Evolutionary conservation across 2,888 invertebrate genomes (phyloP).

Genomic region (Heteropelma amictum): DNA sequence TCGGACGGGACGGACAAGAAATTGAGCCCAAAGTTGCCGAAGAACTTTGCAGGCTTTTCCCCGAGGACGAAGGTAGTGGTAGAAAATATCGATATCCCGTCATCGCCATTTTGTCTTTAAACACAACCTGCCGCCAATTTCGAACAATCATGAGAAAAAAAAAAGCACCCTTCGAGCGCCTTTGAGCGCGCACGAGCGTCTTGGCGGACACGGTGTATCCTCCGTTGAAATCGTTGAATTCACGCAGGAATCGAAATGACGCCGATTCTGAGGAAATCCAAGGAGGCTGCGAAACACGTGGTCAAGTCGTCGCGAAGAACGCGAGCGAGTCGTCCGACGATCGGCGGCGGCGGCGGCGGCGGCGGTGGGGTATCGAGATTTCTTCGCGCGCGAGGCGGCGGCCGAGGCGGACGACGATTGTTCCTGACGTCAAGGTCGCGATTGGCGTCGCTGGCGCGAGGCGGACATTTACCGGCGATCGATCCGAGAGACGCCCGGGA

Average conservation of each 20-base stretch:
- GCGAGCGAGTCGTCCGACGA: slow-evolving; percentile 75
- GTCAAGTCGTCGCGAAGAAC: slow-evolving; percentile 79
- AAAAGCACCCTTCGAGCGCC: neutral
- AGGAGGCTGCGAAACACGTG: slow-evolving; percentile 87
- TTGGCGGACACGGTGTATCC: too few relatives aligned
- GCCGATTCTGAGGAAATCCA: slow-evolving; percentile 90
- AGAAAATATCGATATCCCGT: slow-evolving; percentile 9
- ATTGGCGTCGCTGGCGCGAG: slow-evolving; percentile 77
- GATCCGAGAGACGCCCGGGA: slow-evolving; percentile 73
- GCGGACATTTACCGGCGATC: slow-evolving; percentile 67
- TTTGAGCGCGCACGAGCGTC: neutral
- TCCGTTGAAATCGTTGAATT: slow-evolving; percentile 1
- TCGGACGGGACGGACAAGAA: slow-evolving; percentile 99
- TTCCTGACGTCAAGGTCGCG: slow-evolving; percentile 84
- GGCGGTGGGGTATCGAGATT: slow-evolving; percentile 75
- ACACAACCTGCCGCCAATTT: neutral
- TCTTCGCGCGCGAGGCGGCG: slow-evolving; percentile 71
- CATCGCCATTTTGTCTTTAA: too few relatives aligned
- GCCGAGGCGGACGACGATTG: slow-evolving; percentile 79
- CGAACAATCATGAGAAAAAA: neutral
- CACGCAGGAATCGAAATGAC: slow-evolving; percentile 87
- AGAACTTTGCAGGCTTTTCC: slow-evolving; percentile 95
- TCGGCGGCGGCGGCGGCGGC: slow-evolving; percentile 68
- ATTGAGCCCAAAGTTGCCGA: slow-evolving; percentile 97
- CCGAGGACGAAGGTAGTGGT: slow-evolving; percentile 91